These are phyloP conservation scores for Semicossyphus pulcher DNA, from an alignment of 2,113 vertebrate genomes.

Conservation along the genomic window DNA sequence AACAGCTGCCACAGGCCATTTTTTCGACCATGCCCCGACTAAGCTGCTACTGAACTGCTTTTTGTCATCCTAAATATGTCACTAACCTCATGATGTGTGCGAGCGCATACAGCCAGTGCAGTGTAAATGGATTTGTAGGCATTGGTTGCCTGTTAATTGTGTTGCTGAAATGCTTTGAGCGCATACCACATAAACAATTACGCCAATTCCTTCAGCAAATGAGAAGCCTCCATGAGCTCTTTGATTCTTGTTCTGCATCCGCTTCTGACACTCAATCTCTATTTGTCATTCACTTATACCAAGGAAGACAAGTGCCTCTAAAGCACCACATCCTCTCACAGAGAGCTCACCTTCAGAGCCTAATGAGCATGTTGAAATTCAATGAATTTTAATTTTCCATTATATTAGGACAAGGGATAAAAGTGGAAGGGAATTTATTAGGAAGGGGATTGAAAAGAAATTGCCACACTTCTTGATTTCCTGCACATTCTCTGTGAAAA, in stretches of 20 bases:
- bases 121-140: neutral
- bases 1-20: slow-evolving; percentile 24
- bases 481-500: slow-evolving; percentile 58
- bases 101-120: neutral
- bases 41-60: no score
- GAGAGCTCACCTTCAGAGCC: slow-evolving; percentile 73
- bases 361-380: slow-evolving; percentile 81
- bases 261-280: slow-evolving; percentile 32
- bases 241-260: slow-evolving; percentile 16
- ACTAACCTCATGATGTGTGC: neutral
- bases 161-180: neutral
- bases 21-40: slow-evolving; percentile 16
- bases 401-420: slow-evolving; percentile 73
- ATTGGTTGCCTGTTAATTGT: neutral
- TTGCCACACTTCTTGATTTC: slow-evolving; percentile 60
- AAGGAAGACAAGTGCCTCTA: slow-evolving; percentile 61
- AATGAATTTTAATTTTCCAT: slow-evolving; percentile 82
- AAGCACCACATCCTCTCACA: slow-evolving; percentile 63
- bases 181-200: neutral
- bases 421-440: slow-evolving; percentile 70
- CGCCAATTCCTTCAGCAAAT: slow-evolving; percentile 9
- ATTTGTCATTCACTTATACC: slow-evolving; percentile 62
- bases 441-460: slow-evolving; percentile 74
- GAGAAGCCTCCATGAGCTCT: neutral
- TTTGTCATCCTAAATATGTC: slow-evolving; percentile 1